Conservation (phyloP, 2,888 invertebrate genomes). For the Euphydryas editha region DNA sequence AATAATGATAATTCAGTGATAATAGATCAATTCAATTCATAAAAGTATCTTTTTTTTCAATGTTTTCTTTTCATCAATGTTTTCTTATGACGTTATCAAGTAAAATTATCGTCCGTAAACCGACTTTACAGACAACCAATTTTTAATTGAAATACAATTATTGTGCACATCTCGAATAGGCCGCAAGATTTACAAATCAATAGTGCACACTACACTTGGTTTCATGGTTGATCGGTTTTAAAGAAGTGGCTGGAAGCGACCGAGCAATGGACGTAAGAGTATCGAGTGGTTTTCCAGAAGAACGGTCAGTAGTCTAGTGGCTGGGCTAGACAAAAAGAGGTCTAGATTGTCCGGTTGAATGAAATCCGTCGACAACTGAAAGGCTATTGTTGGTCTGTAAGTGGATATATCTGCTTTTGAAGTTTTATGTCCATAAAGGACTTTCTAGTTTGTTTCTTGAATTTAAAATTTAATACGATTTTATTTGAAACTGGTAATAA, state of each 20-base stretch:
- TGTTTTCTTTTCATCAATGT: too few species aligned
- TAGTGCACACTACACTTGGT: neutral
- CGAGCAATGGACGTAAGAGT: constrained; percentile 8
- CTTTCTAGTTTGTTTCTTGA: neutral
- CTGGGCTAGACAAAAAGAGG: constrained; percentile 1
- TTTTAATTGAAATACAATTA: too few species aligned
- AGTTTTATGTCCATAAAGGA: neutral
- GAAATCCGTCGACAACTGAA: constrained; percentile 3
- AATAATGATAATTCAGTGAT: too few species aligned
- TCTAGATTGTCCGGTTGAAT: constrained; percentile 9
- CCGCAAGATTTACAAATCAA: neutral
- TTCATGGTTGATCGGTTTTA: constrained; percentile 15
- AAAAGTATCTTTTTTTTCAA: too few species aligned
- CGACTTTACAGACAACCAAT: too few species aligned
- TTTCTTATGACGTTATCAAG: too few species aligned
- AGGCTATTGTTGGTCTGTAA: constrained; percentile 9
- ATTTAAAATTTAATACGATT: neutral
- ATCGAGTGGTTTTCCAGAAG: constrained; percentile 23
- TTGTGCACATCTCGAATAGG: too few species aligned
- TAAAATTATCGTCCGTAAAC: too few species aligned
- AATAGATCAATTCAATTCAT: too few species aligned
- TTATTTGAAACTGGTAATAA: too few species aligned
- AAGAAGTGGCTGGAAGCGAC: constrained; percentile 15
- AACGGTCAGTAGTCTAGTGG: constrained; percentile 3
- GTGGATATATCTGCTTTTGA: constrained; percentile 12